phyloP scores from a whole-genome alignment of 1,140 invertebrate species.

The Glomeris maerens region DNA sequence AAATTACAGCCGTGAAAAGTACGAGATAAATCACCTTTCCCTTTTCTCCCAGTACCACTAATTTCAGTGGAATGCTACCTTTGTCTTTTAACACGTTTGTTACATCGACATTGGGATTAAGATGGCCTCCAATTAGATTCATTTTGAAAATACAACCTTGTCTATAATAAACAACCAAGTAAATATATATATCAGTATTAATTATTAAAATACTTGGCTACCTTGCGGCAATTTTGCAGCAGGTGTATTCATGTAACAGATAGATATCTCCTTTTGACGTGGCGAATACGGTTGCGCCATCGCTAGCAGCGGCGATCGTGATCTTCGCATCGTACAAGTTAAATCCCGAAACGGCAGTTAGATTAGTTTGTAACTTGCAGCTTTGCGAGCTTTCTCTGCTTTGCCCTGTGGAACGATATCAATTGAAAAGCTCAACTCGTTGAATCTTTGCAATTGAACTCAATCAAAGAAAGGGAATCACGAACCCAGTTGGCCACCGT shows the following conservation, averaged over 20 bases:
- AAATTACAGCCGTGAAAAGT: neutral
- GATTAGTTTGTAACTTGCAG: constrained; percentile 21
- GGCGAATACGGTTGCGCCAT: constrained; percentile 50
- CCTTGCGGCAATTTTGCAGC: constrained; percentile 50
- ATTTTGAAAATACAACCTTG: constrained; percentile 35
- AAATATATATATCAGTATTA: constrained; percentile 2
- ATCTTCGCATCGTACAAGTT: constrained; percentile 28
- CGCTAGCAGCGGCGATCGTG: constrained; percentile 40
- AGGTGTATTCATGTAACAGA: constrained; percentile 51
- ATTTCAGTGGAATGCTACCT: constrained; percentile 37
- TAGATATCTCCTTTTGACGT: constrained; percentile 51
- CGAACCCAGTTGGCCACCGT: constrained; percentile 54
- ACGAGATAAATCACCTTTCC: constrained; percentile 35
- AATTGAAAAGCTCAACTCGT: neutral
- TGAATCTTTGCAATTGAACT: neutral
- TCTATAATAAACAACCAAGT: constrained; percentile 22
- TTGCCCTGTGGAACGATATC: too few relatives aligned
- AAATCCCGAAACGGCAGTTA: constrained; percentile 30
- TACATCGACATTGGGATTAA: constrained; percentile 32
- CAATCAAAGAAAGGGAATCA: neutral
- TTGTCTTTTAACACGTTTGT: constrained; percentile 32
- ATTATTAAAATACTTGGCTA: constrained; percentile 14
- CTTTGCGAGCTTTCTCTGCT: constrained; percentile 31
- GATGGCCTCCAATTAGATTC: constrained; percentile 36
- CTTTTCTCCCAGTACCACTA: constrained; percentile 41